phyloP scores from a whole-genome alignment of 2,113 vertebrate species.

The Amphiprion percula region DNA sequence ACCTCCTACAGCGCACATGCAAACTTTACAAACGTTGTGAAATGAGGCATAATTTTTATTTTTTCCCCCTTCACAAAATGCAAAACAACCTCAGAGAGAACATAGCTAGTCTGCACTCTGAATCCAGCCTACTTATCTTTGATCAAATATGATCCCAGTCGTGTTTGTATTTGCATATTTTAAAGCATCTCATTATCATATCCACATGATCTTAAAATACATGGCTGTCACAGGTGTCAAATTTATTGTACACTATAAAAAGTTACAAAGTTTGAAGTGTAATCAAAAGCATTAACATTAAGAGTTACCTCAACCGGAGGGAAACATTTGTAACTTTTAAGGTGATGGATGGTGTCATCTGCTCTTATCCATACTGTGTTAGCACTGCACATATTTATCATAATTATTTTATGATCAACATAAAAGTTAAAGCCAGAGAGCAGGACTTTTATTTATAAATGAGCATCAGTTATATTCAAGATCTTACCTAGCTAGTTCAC shows the following conservation, averaged over 20 bases:
- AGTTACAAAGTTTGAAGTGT: too few relatives aligned
- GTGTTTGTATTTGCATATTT: background rate
- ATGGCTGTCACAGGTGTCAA: background rate
- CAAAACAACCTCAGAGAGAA: background rate
- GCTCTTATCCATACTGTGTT: too few relatives aligned
- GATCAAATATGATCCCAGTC: background rate
- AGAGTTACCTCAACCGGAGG: too few relatives aligned
- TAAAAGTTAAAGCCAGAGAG: too few relatives aligned
- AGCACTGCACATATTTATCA: too few relatives aligned
- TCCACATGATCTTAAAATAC: background rate
- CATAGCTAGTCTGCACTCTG: background rate
- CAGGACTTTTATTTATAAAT: too few relatives aligned
- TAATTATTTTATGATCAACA: too few relatives aligned
- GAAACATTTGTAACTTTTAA: too few relatives aligned
- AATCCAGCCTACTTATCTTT: background rate
- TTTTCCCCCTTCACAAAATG: background rate
- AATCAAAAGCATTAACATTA: background rate
- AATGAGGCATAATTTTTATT: background rate
- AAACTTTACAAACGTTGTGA: background rate
- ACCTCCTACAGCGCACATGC: background rate
- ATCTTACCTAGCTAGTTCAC: too few relatives aligned
- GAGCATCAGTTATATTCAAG: too few relatives aligned
- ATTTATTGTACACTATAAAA: background rate
- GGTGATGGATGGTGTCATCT: too few relatives aligned
- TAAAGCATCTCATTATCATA: background rate